phyloP scores from a whole-genome alignment of 2,797 vertebrate genomes.

The Pseudomugil tenellus region DNA sequence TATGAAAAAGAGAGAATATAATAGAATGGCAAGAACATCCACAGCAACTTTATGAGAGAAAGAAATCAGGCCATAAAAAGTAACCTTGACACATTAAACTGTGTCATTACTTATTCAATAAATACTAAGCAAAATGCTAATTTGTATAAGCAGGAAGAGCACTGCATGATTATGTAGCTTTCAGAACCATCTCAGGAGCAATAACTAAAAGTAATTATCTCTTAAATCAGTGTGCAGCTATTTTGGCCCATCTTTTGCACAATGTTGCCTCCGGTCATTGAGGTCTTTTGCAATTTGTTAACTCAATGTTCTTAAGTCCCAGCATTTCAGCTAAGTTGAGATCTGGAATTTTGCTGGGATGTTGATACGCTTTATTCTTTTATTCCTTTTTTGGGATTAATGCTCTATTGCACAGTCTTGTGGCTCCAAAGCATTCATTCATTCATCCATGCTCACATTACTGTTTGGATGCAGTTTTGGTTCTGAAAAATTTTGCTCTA shows the following conservation, averaged over 20 bases:
- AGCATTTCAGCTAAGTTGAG: not conserved
- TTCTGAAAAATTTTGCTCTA: no score
- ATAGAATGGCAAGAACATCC: not conserved
- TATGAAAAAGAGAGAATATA: not conserved
- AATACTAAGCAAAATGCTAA: not conserved
- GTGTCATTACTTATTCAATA: not conserved
- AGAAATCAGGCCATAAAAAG: no score
- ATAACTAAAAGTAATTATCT: not conserved
- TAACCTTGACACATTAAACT: no score
- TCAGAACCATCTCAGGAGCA: not conserved
- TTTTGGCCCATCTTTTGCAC: not conserved
- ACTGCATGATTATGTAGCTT: no score
- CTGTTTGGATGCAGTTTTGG: no score
- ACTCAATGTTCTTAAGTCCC: not conserved
- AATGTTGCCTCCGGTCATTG: not conserved
- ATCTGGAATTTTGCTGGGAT: not conserved
- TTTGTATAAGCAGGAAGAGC: not conserved
- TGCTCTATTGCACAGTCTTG: not conserved
- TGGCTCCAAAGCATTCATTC: not conserved
- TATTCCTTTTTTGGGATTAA: not conserved
- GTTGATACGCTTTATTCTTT: not conserved
- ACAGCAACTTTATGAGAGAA: no score
- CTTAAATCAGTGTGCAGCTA: not conserved
- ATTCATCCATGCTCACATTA: not conserved
- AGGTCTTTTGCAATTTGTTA: not conserved